Percentiles rank a stretch among this genome's conserved stretches.
phyloP scores from a whole-genome alignment of 2,797 vertebrate genomes.

The Antrozous pallidus region DNA sequence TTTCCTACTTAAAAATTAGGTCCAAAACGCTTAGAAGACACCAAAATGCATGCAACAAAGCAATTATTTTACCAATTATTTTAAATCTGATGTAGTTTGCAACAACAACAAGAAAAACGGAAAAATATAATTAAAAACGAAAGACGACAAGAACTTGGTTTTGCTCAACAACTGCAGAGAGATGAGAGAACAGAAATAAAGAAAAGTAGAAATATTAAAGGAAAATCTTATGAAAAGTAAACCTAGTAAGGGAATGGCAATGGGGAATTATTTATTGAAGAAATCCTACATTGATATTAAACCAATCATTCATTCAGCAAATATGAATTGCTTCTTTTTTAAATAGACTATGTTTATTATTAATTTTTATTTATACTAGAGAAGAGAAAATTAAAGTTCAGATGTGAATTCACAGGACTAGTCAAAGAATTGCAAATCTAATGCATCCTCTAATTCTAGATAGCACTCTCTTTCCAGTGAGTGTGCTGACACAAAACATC shows the following conservation, averaged over 20 bases:
- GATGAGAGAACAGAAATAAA: neutral
- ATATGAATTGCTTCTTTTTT: neutral
- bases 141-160: neutral
- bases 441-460: neutral
- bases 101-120: neutral
- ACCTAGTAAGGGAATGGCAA: neutral
- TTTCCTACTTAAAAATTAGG: neutral
- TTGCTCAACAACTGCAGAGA: neutral
- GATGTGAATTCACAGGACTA: neutral
- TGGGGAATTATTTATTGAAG: neutral
- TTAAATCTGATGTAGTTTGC: neutral
- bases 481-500: neutral
- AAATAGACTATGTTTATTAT: neutral
- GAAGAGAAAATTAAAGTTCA: neutral
- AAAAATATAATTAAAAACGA: neutral
- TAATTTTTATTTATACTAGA: neutral
- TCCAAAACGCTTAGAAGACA: neutral
- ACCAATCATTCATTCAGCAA: neutral
- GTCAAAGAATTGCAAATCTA: neutral
- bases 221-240: neutral
- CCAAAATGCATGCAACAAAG: neutral
- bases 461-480: neutral
- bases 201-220: neutral
- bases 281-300: neutral
- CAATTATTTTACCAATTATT: neutral